Base-by-base conservation (phyloP, 2,113 vertebrate genomes). In the Rhynchopsitta pachyrhyncha region DNA sequence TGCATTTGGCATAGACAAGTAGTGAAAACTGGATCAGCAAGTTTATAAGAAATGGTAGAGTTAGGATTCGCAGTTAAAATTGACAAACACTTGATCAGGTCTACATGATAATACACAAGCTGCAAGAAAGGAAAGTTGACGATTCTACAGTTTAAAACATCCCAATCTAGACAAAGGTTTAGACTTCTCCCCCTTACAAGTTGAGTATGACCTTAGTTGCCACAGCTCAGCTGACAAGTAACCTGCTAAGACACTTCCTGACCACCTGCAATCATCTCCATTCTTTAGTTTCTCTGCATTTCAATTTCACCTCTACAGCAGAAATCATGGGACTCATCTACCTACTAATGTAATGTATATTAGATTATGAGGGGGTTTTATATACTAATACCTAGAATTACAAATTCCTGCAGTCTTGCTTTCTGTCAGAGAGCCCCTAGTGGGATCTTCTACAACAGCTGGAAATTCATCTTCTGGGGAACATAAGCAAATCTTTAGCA, bases 341-440 rank as follows among this genome's bases (percentile, higher is more conserved):
- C 5, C 20, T 33, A 18, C 8, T 31, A 11, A 55, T 10, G 29
- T 35, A 11, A 55, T 10, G 28, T 35, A 10, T 14, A 46, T 16
- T 50, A 80, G 31, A 82, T 44, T 17, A 50, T 18, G 13, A 70
- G 19, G 6, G 11, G 0, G 0, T 9, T 17, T 81, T 42, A 41
- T 13, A 23, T 2, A 23, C 13, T 7, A 39, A 25, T 18, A 20
- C 8, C 63, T 19, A 42, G 15, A 83, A 68, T 16, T 42, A 37
- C n/a, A 80, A 0, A 0, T 7, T 81, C 11, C 60, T 41, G 24
- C 2, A 1, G 13, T 22, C 42, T 60, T 82, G 41, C 47, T 77
- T 73, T 85, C 39, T 85, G 39, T 31, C 50, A 84, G 25, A 69
- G 24, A 73, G 39, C 33, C 50, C 28, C 79, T 14, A 73, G 10